These are phyloP conservation scores for Pangasius macronema DNA, from an alignment of 2,797 vertebrate species.

Conservation along the genomic window DNA sequence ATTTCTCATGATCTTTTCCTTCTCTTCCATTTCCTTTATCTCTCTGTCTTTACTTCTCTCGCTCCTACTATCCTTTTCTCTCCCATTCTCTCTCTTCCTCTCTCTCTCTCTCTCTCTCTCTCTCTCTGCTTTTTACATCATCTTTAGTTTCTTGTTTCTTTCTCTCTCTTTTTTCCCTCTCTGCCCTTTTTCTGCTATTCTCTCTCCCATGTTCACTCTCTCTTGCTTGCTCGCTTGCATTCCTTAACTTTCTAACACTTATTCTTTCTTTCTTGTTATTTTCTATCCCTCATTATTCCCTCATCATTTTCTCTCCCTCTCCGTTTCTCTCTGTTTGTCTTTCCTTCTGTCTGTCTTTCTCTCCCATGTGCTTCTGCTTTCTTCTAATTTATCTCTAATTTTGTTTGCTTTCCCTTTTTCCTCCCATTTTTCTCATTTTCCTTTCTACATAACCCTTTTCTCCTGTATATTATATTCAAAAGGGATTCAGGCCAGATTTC, in stretches of 20 bases:
- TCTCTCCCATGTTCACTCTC: background rate
- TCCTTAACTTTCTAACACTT: no score
- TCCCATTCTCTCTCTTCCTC: background rate
- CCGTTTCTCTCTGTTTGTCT: background rate
- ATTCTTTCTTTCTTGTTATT: background rate
- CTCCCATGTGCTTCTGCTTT: background rate
- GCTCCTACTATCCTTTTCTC: background rate
- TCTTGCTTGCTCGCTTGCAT: background rate
- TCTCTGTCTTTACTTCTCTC: background rate
- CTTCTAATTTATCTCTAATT: background rate
- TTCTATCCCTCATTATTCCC: background rate
- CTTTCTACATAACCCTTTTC: background rate
- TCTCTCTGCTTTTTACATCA: background rate
- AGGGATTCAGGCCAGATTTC: background rate
- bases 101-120: no score
- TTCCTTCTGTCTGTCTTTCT: background rate
- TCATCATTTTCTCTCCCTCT: background rate
- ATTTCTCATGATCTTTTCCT: no score
- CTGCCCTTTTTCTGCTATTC: background rate
- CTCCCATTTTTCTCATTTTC: background rate
- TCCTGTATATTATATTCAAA: background rate
- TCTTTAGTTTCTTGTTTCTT: background rate
- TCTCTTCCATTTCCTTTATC: background rate
- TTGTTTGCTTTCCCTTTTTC: background rate
- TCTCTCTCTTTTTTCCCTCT: background rate